Evolutionary conservation across 2,113 vertebrate genomes (phyloP).

Genomic region (Misgurnus anguillicaudatus): DNA sequence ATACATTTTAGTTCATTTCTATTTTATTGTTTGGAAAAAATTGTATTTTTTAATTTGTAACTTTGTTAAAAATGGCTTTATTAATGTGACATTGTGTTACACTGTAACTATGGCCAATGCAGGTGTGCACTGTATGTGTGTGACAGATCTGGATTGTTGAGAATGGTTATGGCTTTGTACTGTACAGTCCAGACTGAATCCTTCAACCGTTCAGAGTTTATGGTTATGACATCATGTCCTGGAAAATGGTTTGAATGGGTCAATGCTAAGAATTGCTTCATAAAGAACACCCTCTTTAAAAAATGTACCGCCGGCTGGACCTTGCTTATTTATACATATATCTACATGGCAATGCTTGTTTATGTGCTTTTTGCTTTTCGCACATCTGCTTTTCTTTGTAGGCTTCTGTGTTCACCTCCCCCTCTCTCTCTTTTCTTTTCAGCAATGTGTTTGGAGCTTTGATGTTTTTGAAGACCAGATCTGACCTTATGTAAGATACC

Average conservation of each 20-base stretch:
- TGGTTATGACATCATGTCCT: constrained; percentile 76
- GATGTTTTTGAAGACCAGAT: constrained; percentile 27
- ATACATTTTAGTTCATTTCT: neutral
- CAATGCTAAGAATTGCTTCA: constrained; percentile 80
- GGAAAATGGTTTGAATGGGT: constrained; percentile 73
- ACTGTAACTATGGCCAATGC: constrained; percentile 9
- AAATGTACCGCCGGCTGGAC: constrained; percentile 63
- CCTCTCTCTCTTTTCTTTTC: constrained; percentile 16
- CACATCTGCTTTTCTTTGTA: neutral
- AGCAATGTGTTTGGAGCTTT: constrained; percentile 30
- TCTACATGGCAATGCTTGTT: constrained; percentile 1
- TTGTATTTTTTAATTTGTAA: neutral
- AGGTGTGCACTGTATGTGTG: constrained; percentile 41
- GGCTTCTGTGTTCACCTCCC: too few relatives aligned
- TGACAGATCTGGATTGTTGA: neutral
- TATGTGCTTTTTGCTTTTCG: constrained; percentile 1
- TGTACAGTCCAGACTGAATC: constrained; percentile 77
- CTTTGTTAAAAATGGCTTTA: neutral
- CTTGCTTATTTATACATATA: constrained; percentile 67
- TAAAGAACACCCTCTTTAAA: constrained; percentile 81
- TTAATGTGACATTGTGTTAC: constrained; percentile 17
- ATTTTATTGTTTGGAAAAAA: too few relatives aligned
- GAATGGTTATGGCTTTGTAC: constrained; percentile 54
- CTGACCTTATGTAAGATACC: constrained; percentile 34
- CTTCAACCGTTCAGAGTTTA: constrained; percentile 74